phyloP scores from a whole-genome alignment of 2,113 vertebrate genomes.

The Pseudorectes ferrugineus region DNA sequence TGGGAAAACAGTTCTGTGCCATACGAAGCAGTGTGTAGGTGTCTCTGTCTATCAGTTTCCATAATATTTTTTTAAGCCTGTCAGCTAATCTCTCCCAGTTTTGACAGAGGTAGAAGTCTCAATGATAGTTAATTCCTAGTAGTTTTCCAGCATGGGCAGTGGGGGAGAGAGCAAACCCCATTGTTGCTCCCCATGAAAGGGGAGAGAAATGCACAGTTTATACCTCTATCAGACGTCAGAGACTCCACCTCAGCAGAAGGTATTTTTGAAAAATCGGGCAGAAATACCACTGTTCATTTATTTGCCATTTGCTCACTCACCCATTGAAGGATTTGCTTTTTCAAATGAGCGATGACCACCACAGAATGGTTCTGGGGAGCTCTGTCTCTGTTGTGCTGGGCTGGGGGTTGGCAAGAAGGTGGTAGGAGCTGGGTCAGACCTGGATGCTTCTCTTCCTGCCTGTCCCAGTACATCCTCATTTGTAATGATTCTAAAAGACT shows the following conservation, averaged over 20 bases:
- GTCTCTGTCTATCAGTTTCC: constrained; percentile 11
- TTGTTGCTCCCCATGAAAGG: rapidly evolving
- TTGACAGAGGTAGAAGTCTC: neutral
- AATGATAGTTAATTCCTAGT: neutral
- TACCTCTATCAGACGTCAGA: neutral
- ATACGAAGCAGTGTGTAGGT: neutral
- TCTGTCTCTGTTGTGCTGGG: neutral
- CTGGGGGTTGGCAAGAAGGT: rapidly evolving
- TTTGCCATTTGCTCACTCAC: neutral
- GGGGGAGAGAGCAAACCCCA: neutral
- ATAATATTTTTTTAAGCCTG: neutral
- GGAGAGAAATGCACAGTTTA: neutral
- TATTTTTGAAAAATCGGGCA: neutral
- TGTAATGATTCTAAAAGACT: neutral
- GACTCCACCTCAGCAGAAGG: neutral
- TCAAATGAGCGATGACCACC: neutral
- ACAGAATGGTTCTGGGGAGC: rapidly evolving
- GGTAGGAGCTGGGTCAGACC: neutral
- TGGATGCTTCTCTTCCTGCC: neutral
- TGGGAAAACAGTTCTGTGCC: neutral
- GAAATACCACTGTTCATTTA: neutral
- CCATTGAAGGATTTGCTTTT: neutral
- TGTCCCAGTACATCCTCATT: neutral
- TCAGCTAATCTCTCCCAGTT: neutral
- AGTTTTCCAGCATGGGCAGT: neutral